Base-by-base conservation (phyloP, 2,797 vertebrate genomes). In the Dicrostonyx torquatus region DNA sequence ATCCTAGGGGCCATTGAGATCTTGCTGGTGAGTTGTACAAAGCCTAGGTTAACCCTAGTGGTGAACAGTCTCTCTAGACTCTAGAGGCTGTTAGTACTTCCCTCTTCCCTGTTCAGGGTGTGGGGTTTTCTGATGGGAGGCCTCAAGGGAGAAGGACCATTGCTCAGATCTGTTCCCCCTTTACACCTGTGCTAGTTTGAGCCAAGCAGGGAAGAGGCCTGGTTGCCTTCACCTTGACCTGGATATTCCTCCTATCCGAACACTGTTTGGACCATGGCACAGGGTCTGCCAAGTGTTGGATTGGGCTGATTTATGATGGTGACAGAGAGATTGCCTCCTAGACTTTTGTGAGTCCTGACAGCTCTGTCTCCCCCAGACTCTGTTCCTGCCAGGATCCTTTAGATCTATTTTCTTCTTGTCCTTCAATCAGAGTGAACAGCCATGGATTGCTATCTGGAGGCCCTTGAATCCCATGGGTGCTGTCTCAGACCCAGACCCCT, bases 1-100 rank as follows among this genome's bases (percentile, higher is more conserved):
- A 99, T 99, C 94, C 98, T 99, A 77, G 99, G 99, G 76, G 99
- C 99, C 97, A 99, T 99, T 75, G 99, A 99, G 98, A 99, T 99
- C 95, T 99, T 99, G 96, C 96, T 99, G 99, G 99, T 99, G 91
- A 99, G 99, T 99, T 90, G 72, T 15, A 37, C 75, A n/a, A 53
- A 78, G 53, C n/a, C 78, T 50, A 45, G 37, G 43, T 26, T 40
- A 58, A 15, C 48, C 87, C 76, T 8, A 53, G 22, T 83, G 26
- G 18, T 79, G 8, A 90, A 68, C 73, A 43, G 66, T 68, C 55
- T 50, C 55, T 93, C 60, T 89, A 76, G 34, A 73, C n/a, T 50
- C 45, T 14, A 91, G 34, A 77, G 48, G n/a, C 22, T 55, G 6
- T 17, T 62, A 29, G 3, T 75, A 26, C 15, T 94, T n/a, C 34